phyloP scores from a whole-genome alignment of 2,888 invertebrate genomes.

The Parasteatoda lunata region DNA sequence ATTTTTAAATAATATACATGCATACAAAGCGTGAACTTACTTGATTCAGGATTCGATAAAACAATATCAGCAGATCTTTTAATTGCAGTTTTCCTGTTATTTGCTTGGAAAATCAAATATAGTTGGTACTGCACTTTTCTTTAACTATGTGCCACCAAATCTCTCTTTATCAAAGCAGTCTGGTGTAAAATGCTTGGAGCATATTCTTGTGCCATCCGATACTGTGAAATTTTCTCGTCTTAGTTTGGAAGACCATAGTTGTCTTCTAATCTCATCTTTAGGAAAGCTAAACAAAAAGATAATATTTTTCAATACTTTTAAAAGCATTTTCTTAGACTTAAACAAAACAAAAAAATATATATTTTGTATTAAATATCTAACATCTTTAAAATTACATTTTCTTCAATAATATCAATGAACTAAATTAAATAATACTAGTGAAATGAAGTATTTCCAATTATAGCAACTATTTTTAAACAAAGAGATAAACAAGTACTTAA shows the following conservation, averaged over 20 bases:
- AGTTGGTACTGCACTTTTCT: conserved; percentile 7
- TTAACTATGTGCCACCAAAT: conserved; percentile 10
- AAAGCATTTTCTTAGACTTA: background rate
- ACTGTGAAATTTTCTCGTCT: conserved; percentile 1
- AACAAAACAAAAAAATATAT: background rate
- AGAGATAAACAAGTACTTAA: too few relatives aligned
- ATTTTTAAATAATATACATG: too few relatives aligned
- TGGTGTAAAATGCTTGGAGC: conserved; percentile 14
- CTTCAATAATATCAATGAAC: too few relatives aligned
- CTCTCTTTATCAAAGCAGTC: conserved; percentile 7
- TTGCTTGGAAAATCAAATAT: too few relatives aligned
- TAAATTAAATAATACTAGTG: too few relatives aligned
- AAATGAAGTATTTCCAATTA: too few relatives aligned
- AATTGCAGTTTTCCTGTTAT: too few relatives aligned
- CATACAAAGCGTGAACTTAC: too few relatives aligned
- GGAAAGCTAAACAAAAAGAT: conserved; percentile 17
- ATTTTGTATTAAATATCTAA: background rate
- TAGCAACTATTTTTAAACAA: too few relatives aligned
- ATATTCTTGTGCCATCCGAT: background rate
- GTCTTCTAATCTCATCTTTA: background rate
- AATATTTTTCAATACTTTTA: background rate
- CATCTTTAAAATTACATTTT: background rate
- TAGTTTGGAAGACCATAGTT: background rate
- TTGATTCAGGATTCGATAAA: too few relatives aligned
- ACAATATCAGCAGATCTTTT: too few relatives aligned